Base-by-base conservation (phyloP, 2,797 vertebrate species). In the Acipenser transmontanus region DNA sequence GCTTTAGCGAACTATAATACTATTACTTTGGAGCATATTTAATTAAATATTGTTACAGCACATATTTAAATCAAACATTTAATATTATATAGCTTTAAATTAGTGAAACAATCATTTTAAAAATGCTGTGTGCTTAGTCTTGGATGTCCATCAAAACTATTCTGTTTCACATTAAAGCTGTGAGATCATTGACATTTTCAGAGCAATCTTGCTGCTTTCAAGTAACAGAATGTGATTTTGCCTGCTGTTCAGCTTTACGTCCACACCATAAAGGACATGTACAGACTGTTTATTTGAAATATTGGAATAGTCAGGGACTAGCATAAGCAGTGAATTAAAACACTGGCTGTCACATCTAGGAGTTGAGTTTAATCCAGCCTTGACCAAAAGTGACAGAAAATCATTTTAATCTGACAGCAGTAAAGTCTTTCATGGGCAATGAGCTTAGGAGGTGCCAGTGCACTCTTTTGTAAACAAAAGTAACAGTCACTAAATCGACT, bases 351-450 rank as follows among this genome's bases (percentile, higher is more conserved):
- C 65, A 72, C 71, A 69, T 65, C 47, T 51, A 66, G 68, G 72
- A 64, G 68, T 71, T 70, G 68, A 50, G 49, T 64, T 50, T 72
- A 71, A 72, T 73, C 71, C 72, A 70, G 60, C 67, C 50, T 62
- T 66, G 72, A 70, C 67, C 63, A 61, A 64, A 62, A 69, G 68
- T 63, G 70, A 76, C 77, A 70, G 68, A 54, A 76, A 73, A 73
- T 74, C 72, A 60, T 54, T 74, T 56, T 70, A 70, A 75, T 73
- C 71, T 68, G 71, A 73, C 69, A 69, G 72, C 47, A 49, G 56
- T 65, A 59, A 17, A 64, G 62, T 47, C 69, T 47, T 52, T n/a
- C 68, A 61, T 72, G 49, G 69, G 61, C 67, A 70, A 52, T 13
- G 60, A 69, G 62, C 50, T 70, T 63, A 64, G 50, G 62, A 70